Conservation (phyloP, 2,797 vertebrate species). For the Echiichthys vipera region DNA sequence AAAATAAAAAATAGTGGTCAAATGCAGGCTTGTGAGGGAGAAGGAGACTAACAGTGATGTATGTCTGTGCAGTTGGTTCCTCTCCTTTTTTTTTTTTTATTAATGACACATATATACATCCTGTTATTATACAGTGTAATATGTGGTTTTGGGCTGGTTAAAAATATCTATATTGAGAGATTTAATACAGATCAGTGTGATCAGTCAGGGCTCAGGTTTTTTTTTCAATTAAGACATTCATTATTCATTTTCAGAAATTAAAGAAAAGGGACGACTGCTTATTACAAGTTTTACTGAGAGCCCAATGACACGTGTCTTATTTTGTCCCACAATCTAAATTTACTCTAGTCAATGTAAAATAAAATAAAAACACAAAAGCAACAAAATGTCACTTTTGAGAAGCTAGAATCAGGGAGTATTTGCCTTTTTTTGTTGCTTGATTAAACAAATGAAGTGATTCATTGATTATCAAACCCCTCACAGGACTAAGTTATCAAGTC, state of each 20-base stretch:
- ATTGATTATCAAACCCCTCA: background rate
- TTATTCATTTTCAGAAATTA: background rate
- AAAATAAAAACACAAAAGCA: background rate
- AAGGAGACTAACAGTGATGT: background rate
- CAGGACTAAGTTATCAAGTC: too few species aligned
- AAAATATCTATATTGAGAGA: background rate
- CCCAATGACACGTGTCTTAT: background rate
- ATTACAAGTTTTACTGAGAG: too few species aligned
- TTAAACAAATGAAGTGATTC: background rate
- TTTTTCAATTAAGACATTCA: background rate
- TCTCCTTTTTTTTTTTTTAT: background rate
- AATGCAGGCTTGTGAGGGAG: background rate
- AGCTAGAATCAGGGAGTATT: background rate
- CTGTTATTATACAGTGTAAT: background rate
- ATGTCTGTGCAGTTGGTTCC: background rate
- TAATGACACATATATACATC: background rate
- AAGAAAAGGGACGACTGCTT: too few species aligned
- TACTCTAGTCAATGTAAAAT: background rate
- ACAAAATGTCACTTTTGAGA: background rate
- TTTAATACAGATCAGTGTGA: background rate
- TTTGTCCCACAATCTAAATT: background rate
- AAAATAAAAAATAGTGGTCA: background rate
- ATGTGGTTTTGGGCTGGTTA: background rate
- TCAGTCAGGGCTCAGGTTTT: background rate
- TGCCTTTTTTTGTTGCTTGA: background rate